Conservation (phyloP, 2,888 invertebrate species). For the Aromia moschata region DNA sequence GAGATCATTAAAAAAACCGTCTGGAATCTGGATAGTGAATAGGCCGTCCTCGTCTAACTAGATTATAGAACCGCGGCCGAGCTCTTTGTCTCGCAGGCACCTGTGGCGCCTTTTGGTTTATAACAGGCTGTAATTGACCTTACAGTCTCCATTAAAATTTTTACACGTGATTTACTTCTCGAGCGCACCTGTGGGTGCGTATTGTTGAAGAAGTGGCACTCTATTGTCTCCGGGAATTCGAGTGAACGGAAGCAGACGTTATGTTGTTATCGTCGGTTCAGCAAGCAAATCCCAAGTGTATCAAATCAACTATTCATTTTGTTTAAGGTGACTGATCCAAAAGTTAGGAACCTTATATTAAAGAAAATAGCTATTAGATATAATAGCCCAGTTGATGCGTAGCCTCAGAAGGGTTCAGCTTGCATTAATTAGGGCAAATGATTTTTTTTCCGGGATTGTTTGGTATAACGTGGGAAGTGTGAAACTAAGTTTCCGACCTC, state of each 20-base stretch:
- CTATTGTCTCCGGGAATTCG: slow-evolving; percentile 29
- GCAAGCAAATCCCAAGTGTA: too few species aligned
- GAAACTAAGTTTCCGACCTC: too few species aligned
- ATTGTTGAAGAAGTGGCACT: slow-evolving; percentile 25
- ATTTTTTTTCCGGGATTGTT: too few species aligned
- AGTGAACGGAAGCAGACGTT: slow-evolving; percentile 20
- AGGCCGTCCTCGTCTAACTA: slow-evolving; percentile 44
- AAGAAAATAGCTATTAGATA: too few species aligned
- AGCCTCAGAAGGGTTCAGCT: too few species aligned
- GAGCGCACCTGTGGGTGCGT: slow-evolving; percentile 40
- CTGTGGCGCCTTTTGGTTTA: slow-evolving; percentile 54
- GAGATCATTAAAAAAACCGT: slow-evolving; percentile 57
- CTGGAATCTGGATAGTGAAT: slow-evolving; percentile 57
- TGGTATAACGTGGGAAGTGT: too few species aligned
- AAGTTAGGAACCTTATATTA: too few species aligned
- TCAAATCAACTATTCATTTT: too few species aligned
- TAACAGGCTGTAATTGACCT: slow-evolving; percentile 55
- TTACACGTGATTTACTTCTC: slow-evolving; percentile 49
- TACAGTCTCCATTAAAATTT: slow-evolving; percentile 51
- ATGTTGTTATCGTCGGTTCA: too few species aligned
- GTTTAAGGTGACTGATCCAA: too few species aligned
- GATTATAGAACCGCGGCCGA: slow-evolving; percentile 4
- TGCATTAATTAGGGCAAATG: too few species aligned
- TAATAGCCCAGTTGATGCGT: too few species aligned
- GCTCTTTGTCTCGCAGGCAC: slow-evolving; percentile 43